Percentiles rank a stretch among this genome's conserved stretches.
Conservation (phyloP, 2,797 vertebrate genomes). For the Tokudaia tokunoshimensis region DNA sequence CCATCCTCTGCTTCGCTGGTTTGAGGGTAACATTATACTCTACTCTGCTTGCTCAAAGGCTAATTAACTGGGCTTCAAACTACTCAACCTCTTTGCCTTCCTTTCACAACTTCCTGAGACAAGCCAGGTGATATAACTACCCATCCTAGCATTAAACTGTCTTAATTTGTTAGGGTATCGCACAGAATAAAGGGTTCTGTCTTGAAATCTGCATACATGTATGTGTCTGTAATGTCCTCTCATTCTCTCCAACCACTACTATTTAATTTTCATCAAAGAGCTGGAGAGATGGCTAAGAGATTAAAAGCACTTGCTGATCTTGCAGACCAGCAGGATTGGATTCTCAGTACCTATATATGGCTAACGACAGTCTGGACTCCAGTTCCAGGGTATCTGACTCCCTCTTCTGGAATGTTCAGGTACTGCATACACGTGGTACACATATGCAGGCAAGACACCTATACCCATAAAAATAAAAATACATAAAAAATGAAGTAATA, state of each 20-base stretch:
- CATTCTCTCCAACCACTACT: neutral
- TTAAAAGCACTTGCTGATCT: neutral
- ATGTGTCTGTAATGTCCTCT: neutral
- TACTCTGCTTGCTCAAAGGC: neutral
- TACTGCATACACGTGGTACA: neutral
- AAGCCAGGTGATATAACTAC: neutral
- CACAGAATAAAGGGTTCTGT: neutral
- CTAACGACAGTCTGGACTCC: neutral
- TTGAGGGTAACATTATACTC: neutral
- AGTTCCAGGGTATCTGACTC: neutral
- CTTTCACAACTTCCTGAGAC: neutral
- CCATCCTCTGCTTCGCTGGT: neutral
- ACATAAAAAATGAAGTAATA: neutral
- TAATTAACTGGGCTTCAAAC: conserved; percentile 1
- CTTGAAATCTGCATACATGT: neutral
- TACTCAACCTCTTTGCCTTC: neutral
- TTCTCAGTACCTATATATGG: no score
- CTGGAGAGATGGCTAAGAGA: no score
- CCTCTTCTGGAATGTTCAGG: neutral
- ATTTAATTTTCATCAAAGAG: neutral
- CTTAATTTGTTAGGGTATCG: neutral
- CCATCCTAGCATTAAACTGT: neutral
- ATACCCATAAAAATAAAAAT: neutral
- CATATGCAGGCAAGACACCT: neutral
- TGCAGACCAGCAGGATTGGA: neutral